Evolutionary conservation across 2,797 vertebrate genomes (phyloP).

Genomic region (Neosilurus hyrtlii): DNA sequence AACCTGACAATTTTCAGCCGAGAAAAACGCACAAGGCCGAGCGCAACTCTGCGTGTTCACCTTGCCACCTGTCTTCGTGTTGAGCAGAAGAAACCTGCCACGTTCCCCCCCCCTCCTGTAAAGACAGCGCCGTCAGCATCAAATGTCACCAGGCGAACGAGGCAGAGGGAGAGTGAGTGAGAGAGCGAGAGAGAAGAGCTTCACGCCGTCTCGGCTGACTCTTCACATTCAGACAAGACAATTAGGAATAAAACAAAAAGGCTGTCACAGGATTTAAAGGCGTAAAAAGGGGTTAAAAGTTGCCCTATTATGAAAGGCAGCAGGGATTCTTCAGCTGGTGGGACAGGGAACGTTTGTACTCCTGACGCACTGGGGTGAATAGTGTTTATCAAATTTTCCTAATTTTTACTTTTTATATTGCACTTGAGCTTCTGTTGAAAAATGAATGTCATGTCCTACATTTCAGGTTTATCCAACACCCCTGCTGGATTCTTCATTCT

Average conservation of each 20-base stretch:
- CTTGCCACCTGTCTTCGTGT: constrained; percentile 44
- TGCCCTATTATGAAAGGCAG: constrained; percentile 63
- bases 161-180: constrained; percentile 21
- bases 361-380: constrained; percentile 47
- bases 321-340: constrained; percentile 62
- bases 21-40: constrained; percentile 31
- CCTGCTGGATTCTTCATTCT: neutral
- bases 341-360: constrained; percentile 56
- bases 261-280: constrained; percentile 62
- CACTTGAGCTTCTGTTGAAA: neutral
- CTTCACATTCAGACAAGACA: constrained; percentile 63
- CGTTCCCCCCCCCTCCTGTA: neutral
- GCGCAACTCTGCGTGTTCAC: constrained; percentile 38
- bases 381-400: constrained; percentile 44
- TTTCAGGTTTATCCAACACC: neutral
- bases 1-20: constrained; percentile 46
- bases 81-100: constrained; percentile 44
- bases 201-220: constrained; percentile 60
- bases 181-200: constrained; percentile 51
- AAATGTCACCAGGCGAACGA: constrained; percentile 63
- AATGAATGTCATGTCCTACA: neutral
- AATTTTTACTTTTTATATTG: constrained; percentile 25
- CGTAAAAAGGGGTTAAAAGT: constrained; percentile 73
- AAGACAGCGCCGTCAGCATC: constrained; percentile 65
- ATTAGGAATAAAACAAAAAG: constrained; percentile 70